Evolutionary conservation across 2,888 invertebrate species (phyloP), one percentile per base, ranked within the genome.

Genomic region (Noctua fimbriata): DNA sequence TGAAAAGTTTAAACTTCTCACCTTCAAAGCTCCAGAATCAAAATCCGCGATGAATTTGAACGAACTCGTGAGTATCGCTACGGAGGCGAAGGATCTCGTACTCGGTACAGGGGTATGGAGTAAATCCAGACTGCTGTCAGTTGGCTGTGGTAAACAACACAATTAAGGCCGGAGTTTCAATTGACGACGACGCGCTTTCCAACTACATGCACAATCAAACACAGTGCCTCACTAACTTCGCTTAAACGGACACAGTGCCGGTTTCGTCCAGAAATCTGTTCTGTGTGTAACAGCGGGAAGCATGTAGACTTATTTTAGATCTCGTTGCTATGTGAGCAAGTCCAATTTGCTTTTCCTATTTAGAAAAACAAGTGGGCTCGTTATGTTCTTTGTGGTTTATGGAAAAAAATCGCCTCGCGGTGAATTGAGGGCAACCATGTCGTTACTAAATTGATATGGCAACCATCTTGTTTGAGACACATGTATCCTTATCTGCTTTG

Each of bases 81-180:
- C 52, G 7, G 41, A 63, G 47, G 69, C 49, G 52, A 82, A 89
- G 86, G 86, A 86, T 81, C 85, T 79, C 69, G 70, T 47, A 47
- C 76, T 32, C 41, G 79, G 81, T 90, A 85, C 83, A 74, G 77
- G 84, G 81, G 77, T 63, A 78, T 81, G 85, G 92, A 93, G 92
- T 92, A 93, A 93, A 93, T 92, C 92, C 94, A 93, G 92, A 89
- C 89, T 89, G 90, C 90, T 88, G 92, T 92, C 90, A 91, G 90
- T 87, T 79, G 80, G 87, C 84, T 86, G 90, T 90, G 92, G 94
- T 94, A 94, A 94, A 95, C 94, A 95, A 94, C 90, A 92, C 93
- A 92, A 95, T 94, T 94, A 94, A 92, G 92, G 91, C 89, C 89
- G 86, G 87, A 88, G 89, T 89, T 90, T 90, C 92, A 93, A 93